Percentiles rank a stretch among this genome's conserved stretches.
phyloP scores from a whole-genome alignment of 2,113 vertebrate genomes.

The Pseudolaguvia tuberculata region DNA sequence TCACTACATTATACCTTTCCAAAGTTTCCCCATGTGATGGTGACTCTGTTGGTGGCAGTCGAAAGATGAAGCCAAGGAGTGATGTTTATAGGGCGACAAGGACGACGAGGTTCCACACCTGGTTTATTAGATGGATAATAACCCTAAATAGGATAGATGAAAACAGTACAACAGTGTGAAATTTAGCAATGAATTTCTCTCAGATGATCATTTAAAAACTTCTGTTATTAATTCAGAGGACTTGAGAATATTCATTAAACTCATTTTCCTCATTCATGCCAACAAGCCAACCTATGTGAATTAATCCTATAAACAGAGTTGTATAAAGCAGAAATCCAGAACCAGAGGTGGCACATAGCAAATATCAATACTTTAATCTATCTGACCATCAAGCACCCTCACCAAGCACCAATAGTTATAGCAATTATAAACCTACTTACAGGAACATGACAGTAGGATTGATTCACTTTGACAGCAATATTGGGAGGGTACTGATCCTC shows the following conservation, averaged over 20 bases:
- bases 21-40: conserved; percentile 95
- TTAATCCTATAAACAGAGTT: not conserved
- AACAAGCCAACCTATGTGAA: not conserved
- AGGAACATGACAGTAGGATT: conserved; percentile 95
- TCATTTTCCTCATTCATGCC: not conserved
- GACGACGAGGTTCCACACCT: conserved; percentile 92
- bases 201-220: not conserved
- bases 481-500: conserved; percentile 98
- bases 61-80: conserved; percentile 96
- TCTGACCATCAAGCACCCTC: not conserved
- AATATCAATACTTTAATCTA: not conserved
- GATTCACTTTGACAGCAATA: conserved; percentile 96
- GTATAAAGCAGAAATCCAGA: not conserved
- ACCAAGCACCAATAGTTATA: not conserved
- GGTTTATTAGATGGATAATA: conserved; percentile 98
- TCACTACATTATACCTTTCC: conserved; percentile 77
- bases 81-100: conserved; percentile 95
- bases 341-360: not conserved
- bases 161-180: conserved; percentile 16
- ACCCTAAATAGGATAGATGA: conserved; percentile 67
- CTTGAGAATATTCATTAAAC: too few species aligned
- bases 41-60: conserved; percentile 87
- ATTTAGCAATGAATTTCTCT: not conserved
- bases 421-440: conserved; percentile 64
- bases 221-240: not conserved